Evolutionary conservation across 2,888 invertebrate genomes (phyloP).

Genomic region (Leptopilina myrica): DNA sequence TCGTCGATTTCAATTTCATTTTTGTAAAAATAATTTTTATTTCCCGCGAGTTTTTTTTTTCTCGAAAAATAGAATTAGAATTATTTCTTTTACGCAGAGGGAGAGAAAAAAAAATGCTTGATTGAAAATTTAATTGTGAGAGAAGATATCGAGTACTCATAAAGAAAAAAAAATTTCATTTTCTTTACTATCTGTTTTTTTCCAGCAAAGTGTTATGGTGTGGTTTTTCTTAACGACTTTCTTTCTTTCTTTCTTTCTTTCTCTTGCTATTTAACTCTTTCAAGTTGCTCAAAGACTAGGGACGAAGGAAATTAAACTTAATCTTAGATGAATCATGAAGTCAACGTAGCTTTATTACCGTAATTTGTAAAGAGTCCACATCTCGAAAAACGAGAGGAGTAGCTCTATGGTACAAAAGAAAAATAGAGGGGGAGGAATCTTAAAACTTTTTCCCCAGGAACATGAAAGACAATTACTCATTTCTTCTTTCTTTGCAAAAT

Average conservation of each 20-base stretch:
- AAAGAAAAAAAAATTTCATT: not conserved
- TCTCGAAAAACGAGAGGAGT: slow-evolving; percentile 41
- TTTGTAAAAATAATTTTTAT: not conserved
- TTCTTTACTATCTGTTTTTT: slow-evolving; percentile 26
- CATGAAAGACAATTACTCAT: slow-evolving; percentile 36
- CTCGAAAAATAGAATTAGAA: too few relatives aligned
- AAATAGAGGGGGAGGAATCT: not conserved
- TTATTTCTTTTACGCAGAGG: too few relatives aligned
- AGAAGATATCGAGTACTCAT: not conserved
- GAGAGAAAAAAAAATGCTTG: too few relatives aligned
- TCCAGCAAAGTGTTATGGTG: slow-evolving; percentile 44
- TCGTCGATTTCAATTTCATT: not conserved
- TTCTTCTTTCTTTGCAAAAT: slow-evolving; percentile 32
- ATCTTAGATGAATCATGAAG: slow-evolving; percentile 61
- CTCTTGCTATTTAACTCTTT: slow-evolving; percentile 45
- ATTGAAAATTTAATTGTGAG: too few relatives aligned
- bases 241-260: slow-evolving; percentile 42
- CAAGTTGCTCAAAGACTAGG: slow-evolving; percentile 50
- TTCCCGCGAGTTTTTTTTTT: not conserved
- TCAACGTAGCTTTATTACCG: slow-evolving; percentile 54
- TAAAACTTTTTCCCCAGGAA: slow-evolving; percentile 27
- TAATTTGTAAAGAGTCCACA: slow-evolving; percentile 56
- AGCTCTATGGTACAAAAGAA: not conserved
- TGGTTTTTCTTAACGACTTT: slow-evolving; percentile 55
- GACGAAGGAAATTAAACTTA: slow-evolving; percentile 58